Base-by-base conservation (phyloP, 2,888 invertebrate species). In the Carpatolechia fugitivella region DNA sequence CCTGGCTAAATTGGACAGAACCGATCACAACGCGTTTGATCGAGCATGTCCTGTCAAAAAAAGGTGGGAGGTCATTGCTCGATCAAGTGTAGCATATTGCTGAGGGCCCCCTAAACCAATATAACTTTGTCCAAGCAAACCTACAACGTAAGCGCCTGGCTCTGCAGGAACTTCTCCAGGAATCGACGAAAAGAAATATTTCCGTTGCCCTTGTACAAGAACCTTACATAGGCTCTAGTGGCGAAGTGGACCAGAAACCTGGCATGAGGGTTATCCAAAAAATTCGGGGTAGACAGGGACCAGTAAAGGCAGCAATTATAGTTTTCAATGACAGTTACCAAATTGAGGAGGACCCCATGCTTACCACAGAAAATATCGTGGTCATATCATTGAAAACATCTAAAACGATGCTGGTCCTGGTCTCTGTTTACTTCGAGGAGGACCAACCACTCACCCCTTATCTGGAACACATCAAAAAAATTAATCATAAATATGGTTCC, bases 201-300 rank as follows among this genome's bases (percentile, higher is more conserved):
- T 31, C 35, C 1, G 2, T 50, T 0, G 54, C 56, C 0, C 44
- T 61, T 2, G 5, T 61, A 1, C 61, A 61, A 20, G 61, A 61
- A 16, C 59, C 59, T 0, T 61, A 61, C 11, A 44, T 58, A 6
- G 61, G 61, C 5, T 41, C 24, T 11, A 11, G 0, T 5, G 33
- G 40, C 0, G 13, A 14, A 2, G 16, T 61, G 35, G 49, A 11
- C 10, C 5, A 7, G 6, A 13, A 30, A n/a, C 31, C 6, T 7
- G 58, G 56, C 8, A 24, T 18, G 0, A 35, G 56, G 8, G 11
- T 57, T 0, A 30, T 41, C 24, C 54, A 57, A 38, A 16, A 10
- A 1, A 10, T 5, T 2, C 10, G n/a, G n/a, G n/a, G n/a, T n/a
- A n/a, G 40, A 1, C 30, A 29, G 1, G 20, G 14, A 10, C 14